A percentile compares a stretch with the other conserved stretches of the same genome.
These are phyloP conservation scores for Chaetodon trifascialis DNA, from an alignment of 2,113 vertebrate species.

Conservation along the genomic window DNA sequence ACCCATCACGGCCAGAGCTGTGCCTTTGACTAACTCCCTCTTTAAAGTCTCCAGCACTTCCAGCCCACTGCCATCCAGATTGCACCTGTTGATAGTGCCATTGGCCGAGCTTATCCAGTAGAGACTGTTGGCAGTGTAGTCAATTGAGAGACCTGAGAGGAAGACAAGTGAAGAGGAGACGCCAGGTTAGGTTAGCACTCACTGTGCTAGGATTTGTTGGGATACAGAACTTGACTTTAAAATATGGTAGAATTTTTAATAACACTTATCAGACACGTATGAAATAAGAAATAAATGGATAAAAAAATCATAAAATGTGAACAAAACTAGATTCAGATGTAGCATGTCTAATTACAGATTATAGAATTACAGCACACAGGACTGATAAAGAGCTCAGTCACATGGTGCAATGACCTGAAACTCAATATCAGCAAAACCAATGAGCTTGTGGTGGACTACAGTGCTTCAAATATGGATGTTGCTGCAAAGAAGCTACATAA, in stretches of 20 bases:
- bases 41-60: constrained; percentile 96
- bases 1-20: constrained; percentile 98
- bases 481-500: too few species aligned
- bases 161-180: constrained; percentile 28
- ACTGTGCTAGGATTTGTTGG: neutral
- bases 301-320: neutral
- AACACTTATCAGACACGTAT: neutral
- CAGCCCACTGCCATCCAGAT: constrained; percentile 93
- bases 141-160: constrained; percentile 92
- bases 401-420: too few species aligned
- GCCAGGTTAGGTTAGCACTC: constrained; percentile 21
- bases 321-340: too few species aligned
- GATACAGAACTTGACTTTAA: neutral
- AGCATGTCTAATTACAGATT: too few species aligned
- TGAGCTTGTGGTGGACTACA: too few species aligned
- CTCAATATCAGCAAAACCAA: too few species aligned
- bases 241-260: neutral
- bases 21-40: constrained; percentile 93
- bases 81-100: constrained; percentile 98
- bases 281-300: neutral
- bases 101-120: constrained; percentile 99
- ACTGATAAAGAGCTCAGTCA: too few species aligned
- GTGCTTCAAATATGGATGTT: too few species aligned
- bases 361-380: too few species aligned
- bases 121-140: constrained; percentile 93